These are phyloP conservation scores for Homarus americanus DNA, from an alignment of 1,140 invertebrate genomes.

Conservation along the genomic window DNA sequence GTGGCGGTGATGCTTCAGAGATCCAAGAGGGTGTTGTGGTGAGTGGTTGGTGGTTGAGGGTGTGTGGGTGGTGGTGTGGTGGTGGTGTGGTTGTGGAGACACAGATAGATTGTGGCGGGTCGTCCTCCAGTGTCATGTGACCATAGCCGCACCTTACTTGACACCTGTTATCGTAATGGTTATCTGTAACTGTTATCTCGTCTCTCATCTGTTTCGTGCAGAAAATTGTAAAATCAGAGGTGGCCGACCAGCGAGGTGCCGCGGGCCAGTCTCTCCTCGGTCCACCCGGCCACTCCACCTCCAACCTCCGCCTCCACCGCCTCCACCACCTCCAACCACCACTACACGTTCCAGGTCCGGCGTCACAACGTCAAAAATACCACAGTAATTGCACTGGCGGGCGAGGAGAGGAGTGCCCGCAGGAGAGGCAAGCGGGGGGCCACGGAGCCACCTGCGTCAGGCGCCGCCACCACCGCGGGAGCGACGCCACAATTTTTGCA, in stretches of 20 bases:
- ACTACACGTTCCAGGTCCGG: neutral
- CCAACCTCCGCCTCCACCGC: neutral
- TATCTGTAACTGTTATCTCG: conserved; percentile 65
- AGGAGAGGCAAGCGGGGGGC: conserved; percentile 13
- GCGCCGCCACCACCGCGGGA: conserved; percentile 39
- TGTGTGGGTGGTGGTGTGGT: neutral
- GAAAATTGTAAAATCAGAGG: conserved; percentile 72
- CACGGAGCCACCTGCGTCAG: conserved; percentile 1
- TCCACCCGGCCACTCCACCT: conserved; percentile 30
- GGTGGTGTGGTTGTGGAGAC: neutral
- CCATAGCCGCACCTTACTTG: conserved; percentile 51
- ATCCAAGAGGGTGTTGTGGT: neutral
- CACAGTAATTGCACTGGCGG: conserved; percentile 51
- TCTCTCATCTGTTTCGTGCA: conserved; percentile 70
- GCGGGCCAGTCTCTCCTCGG: conserved; percentile 7
- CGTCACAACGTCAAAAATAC: conserved; percentile 40
- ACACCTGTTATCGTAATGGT: conserved; percentile 68
- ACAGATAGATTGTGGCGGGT: neutral
- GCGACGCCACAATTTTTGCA: conserved; percentile 59
- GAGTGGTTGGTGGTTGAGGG: neutral
- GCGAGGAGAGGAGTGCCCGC: neutral
- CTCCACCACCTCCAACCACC: neutral
- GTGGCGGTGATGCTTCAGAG: too few relatives aligned
- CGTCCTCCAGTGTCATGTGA: conserved; percentile 34
- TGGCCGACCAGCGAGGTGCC: conserved; percentile 49